A percentile compares a stretch with the other conserved stretches of the same genome.
These are phyloP conservation scores for Paramormyrops hopkinsi DNA, from an alignment of 2,797 vertebrate genomes.

Conservation along the genomic window DNA sequence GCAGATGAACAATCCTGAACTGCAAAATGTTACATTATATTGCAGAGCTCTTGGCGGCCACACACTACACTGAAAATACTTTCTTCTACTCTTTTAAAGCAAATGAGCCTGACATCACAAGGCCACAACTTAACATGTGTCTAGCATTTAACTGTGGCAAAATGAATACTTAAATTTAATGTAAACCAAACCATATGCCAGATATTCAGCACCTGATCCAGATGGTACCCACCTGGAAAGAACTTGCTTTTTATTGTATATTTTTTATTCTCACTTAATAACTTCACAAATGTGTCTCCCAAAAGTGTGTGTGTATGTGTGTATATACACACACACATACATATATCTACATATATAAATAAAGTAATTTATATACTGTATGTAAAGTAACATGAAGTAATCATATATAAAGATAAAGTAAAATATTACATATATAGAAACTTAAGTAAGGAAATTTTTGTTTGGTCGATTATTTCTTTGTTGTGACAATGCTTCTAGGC, in stretches of 20 bases:
- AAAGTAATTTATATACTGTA: neutral
- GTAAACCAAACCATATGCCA: neutral
- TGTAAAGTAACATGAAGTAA: neutral
- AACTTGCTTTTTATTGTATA: neutral
- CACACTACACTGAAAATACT: neutral
- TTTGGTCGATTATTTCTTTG: too few relatives aligned
- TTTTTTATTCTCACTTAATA: neutral
- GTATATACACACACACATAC: neutral
- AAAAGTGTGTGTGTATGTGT: neutral
- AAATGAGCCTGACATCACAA: neutral
- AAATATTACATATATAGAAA: neutral
- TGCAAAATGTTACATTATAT: neutral
- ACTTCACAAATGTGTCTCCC: neutral
- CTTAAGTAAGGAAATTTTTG: too few relatives aligned
- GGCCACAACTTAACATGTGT: neutral
- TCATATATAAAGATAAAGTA: neutral
- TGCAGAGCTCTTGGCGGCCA: neutral
- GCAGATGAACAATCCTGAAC: neutral
- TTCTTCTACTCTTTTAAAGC: neutral
- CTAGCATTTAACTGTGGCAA: neutral
- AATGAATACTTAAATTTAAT: conserved; percentile 7
- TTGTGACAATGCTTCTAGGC: too few relatives aligned
- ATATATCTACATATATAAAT: neutral
- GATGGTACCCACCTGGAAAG: neutral
- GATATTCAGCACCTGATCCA: neutral